phyloP scores from a whole-genome alignment of 2,113 vertebrate genomes.

The Meles meles region DNA sequence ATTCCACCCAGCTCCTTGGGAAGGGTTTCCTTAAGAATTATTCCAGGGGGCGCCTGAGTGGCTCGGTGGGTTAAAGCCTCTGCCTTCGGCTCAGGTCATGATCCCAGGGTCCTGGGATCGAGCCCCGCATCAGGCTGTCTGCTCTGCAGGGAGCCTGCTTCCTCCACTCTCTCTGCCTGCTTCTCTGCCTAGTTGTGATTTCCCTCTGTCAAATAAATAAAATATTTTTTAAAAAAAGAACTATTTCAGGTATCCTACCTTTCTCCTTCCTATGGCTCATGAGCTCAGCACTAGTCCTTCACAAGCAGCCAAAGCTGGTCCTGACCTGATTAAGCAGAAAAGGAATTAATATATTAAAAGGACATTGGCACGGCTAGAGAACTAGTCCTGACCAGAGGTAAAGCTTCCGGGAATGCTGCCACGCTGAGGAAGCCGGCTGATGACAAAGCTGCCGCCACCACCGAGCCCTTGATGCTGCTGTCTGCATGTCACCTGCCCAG shows the following conservation, averaged over 20 bases:
- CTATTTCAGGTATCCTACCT: background rate
- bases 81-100: too few relatives aligned
- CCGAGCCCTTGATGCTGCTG: background rate
- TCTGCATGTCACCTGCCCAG: background rate
- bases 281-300: background rate
- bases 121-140: too few relatives aligned
- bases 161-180: too few relatives aligned
- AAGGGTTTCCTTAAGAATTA: background rate
- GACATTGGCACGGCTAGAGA: background rate
- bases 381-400: background rate
- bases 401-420: background rate
- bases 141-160: too few relatives aligned
- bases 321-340: conserved; percentile 17
- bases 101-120: too few relatives aligned
- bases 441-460: background rate
- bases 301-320: background rate
- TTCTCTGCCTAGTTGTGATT: too few relatives aligned
- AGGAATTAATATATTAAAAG: conserved; percentile 23
- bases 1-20: background rate
- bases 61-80: too few relatives aligned
- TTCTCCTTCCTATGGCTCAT: background rate
- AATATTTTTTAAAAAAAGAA: too few relatives aligned
- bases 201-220: too few relatives aligned
- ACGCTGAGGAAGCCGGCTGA: background rate
- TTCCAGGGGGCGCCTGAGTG: too few relatives aligned